Evolutionary conservation across 2,797 vertebrate genomes (phyloP).

Genomic region (Distichodus sexfasciatus): DNA sequence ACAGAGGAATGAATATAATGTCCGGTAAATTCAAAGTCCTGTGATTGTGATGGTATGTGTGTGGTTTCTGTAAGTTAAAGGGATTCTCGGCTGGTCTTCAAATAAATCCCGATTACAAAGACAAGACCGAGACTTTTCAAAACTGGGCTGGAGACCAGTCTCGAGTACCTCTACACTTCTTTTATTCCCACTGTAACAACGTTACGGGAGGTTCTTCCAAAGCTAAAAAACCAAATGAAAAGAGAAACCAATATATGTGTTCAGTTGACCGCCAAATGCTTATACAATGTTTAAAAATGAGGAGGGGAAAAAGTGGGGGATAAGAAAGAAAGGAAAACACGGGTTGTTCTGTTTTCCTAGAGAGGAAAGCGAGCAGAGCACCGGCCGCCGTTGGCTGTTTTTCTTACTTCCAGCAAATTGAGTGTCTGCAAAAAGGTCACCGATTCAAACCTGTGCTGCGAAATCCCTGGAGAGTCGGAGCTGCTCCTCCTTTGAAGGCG

Average conservation of each 20-base stretch:
- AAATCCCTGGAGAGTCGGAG: constrained; percentile 74
- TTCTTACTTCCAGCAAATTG: constrained; percentile 50
- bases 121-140: too few relatives aligned
- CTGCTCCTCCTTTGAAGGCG: constrained; percentile 65
- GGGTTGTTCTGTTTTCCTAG: constrained; percentile 34
- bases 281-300: constrained; percentile 24
- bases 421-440: constrained; percentile 60
- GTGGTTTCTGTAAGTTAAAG: too few relatives aligned
- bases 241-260: constrained; percentile 47
- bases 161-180: too few relatives aligned
- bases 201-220: constrained; percentile 30
- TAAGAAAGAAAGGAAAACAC: not conserved
- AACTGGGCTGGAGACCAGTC: too few relatives aligned
- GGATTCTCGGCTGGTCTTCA: too few relatives aligned
- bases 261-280: constrained; percentile 29
- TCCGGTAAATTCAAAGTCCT: too few relatives aligned
- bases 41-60: too few relatives aligned
- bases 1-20: too few relatives aligned
- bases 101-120: too few relatives aligned
- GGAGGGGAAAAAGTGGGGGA: not conserved
- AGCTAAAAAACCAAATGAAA: constrained; percentile 32
- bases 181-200: constrained; percentile 46
- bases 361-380: constrained; percentile 38
- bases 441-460: constrained; percentile 59
- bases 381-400: constrained; percentile 39